Base-by-base conservation (phyloP, 2,888 invertebrate species). In the Agrochola lota region DNA sequence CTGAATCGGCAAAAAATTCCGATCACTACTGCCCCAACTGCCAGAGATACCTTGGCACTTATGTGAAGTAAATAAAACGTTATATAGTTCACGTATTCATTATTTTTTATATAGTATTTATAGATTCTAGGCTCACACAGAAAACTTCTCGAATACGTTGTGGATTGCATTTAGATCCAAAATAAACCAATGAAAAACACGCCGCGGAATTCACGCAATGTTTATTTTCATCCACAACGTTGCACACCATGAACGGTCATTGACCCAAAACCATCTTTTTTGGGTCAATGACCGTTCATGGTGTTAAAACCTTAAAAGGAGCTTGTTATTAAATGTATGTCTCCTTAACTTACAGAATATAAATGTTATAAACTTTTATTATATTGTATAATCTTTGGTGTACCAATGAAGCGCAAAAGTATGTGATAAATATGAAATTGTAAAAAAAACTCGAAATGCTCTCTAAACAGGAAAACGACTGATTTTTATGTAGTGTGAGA, bases 1-100 rank as follows among this genome's bases (percentile, higher is more conserved):
- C 90, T 60, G 92, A 94, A 15, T 93, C 95, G 0, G 92, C 94
- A 0, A 95, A 93, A 89, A 95, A 96, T 78, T 86, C 93, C 0
- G 95, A 95, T 78, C 95, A 96, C 87, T 95, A 94, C 90, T 96
- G 95, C 80, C 95, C 96, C 6, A 94, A 92, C 85, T 96, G 95
- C 87, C 87, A 92, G 59, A 91, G 88, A 71, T 96, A 94, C 77
- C 90, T 96, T 57, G 95, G 95, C 8, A 95, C 95, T 12, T 96
- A 96, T 78, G 78, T 90, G 26, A 84, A 80, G 75, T 84, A 84
- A 74, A 71, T 20, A 35, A 30, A 43, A 63, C 5, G 23, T 15
- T 40, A n/a, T 17, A 40, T 30, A 49, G 20, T 49, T 8, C 7
- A 26, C 5, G 15, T 62, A 57, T 59, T n/a, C n/a, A 26, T 17